Evolutionary conservation across 2,888 invertebrate species (phyloP).

Genomic region (Dermolepida albohirtum): DNA sequence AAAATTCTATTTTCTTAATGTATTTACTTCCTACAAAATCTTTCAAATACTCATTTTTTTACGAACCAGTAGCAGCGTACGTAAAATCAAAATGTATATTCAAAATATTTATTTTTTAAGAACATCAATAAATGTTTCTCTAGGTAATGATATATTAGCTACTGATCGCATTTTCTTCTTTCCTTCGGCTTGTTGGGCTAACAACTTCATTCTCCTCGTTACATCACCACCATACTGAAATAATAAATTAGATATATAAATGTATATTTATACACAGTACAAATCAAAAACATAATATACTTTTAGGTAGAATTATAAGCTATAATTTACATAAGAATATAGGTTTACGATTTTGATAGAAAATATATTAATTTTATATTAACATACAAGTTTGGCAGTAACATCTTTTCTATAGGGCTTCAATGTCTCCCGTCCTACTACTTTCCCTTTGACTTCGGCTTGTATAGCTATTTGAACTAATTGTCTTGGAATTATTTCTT

Average conservation of each 20-base stretch:
- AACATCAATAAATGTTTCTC: slow-evolving; percentile 94
- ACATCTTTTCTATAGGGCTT: slow-evolving; percentile 93
- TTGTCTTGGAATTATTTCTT: slow-evolving; percentile 89
- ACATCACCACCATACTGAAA: slow-evolving; percentile 92
- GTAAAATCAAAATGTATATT: neutral
- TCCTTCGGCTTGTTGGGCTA: slow-evolving; percentile 91
- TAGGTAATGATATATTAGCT: slow-evolving; percentile 90
- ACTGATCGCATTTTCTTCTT: slow-evolving; percentile 93
- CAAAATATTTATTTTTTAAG: slow-evolving; percentile 74
- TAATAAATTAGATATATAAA: slow-evolving; percentile 43
- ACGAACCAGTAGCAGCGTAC: neutral
- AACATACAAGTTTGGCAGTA: slow-evolving; percentile 89
- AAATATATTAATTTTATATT: neutral
- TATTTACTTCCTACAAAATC: too few relatives aligned
- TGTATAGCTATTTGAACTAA: slow-evolving; percentile 90
- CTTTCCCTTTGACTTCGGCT: slow-evolving; percentile 81
- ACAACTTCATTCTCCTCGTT: slow-evolving; percentile 87
- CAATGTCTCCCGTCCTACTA: slow-evolving; percentile 87
- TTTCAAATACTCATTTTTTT: too few relatives aligned
- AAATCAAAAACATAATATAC: neutral
- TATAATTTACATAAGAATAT: too few relatives aligned
- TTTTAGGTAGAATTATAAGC: too few relatives aligned
- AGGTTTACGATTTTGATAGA: too few relatives aligned
- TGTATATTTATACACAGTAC: neutral
- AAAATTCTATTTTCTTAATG: too few relatives aligned